Evolutionary conservation across 2,797 vertebrate genomes (phyloP).

Genomic region (Perodicticus potto): DNA sequence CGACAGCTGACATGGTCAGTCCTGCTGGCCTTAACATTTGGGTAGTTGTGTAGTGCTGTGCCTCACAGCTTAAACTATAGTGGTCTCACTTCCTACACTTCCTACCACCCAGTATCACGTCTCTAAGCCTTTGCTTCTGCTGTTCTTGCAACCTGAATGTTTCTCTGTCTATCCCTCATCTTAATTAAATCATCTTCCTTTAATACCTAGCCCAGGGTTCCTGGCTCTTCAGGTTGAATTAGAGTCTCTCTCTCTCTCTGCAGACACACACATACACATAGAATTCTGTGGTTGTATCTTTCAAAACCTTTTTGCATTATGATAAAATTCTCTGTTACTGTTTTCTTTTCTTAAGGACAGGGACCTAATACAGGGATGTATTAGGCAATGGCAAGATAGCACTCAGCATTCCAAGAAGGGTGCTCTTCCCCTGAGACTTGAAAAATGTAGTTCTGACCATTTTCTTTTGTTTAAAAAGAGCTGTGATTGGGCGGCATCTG

Average conservation of each 20-base stretch:
- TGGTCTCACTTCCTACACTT: not conserved
- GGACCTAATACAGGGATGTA: too few relatives aligned
- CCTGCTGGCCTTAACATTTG: not conserved
- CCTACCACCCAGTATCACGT: not conserved
- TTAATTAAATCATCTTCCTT: not conserved
- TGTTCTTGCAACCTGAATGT: not conserved
- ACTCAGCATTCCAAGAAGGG: not conserved
- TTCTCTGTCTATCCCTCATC: not conserved
- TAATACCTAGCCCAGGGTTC: not conserved
- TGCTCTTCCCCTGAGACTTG: not conserved
- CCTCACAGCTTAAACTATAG: not conserved
- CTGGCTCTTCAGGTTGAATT: not conserved
- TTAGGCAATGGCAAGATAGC: not conserved
- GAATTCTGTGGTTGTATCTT: not conserved
- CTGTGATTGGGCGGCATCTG: not conserved
- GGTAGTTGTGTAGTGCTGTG: accelerated
- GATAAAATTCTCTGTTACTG: not conserved
- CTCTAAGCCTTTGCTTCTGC: not conserved
- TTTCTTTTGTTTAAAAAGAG: not conserved
- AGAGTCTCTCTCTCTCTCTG: not conserved
- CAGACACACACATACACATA: not conserved
- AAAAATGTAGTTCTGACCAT: not conserved
- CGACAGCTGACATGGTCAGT: not conserved
- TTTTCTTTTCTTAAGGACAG: not conserved
- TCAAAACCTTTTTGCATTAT: not conserved